Evolutionary conservation across 2,797 vertebrate species (phyloP).

Genomic region (Nannoperca obscura): DNA sequence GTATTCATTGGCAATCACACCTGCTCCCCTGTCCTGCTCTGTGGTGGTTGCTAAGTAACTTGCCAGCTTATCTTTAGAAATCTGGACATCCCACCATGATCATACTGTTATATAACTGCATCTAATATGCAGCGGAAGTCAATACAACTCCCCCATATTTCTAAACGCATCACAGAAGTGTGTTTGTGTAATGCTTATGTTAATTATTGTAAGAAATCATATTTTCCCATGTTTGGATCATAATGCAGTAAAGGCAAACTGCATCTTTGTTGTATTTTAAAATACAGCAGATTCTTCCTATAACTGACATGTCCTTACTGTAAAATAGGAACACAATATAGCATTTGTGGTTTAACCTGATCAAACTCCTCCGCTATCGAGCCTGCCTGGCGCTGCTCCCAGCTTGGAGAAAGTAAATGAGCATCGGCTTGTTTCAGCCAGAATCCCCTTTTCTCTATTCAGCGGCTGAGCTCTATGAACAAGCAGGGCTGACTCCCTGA

Average conservation of each 20-base stretch:
- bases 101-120: conserved; percentile 69
- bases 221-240: not conserved
- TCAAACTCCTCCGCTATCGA: conserved; percentile 5
- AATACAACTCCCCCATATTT: conserved; percentile 65
- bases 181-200: conserved; percentile 38
- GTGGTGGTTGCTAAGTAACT: conserved; percentile 79
- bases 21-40: conserved; percentile 65
- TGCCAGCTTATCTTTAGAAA: conserved; percentile 79
- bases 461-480: conserved; percentile 52
- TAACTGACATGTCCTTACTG: not conserved
- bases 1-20: conserved; percentile 61
- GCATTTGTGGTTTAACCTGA: conserved; percentile 16
- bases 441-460: conserved; percentile 52
- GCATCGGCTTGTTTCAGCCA: conserved; percentile 39
- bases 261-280: not conserved
- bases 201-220: conserved; percentile 39
- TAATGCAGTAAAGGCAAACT: not conserved
- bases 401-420: conserved; percentile 35
- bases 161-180: conserved; percentile 66
- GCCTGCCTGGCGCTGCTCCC: conserved; percentile 16
- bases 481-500: conserved; percentile 58
- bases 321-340: not conserved
- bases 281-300: not conserved
- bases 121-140: conserved; percentile 68
- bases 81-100: conserved; percentile 73